Base-by-base conservation (phyloP, 2,888 invertebrate species). In the Rhodophaea formosa region DNA sequence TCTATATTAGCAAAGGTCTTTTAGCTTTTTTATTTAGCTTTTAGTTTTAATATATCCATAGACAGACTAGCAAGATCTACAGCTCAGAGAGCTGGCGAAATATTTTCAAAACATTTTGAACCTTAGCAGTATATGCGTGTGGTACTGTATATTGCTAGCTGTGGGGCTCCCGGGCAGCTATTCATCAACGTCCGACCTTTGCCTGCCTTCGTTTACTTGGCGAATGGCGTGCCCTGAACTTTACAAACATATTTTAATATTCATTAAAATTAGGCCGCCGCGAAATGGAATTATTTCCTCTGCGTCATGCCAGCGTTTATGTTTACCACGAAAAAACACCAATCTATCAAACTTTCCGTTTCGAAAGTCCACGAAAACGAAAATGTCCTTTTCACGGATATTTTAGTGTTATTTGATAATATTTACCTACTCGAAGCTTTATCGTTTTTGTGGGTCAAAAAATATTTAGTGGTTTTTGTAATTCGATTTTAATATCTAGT, bases 151-250 rank as follows among this genome's bases (percentile, higher is more conserved):
- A 51, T 57, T 53, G 35, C n/a, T n/a, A n/a, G 10, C 10, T 15
- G 30, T 29, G n/a, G 35, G 29, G 47, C 23, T 14, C 47, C n/a
- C 29, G 47, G 51, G 63, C 62, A 59, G 60, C 67, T 72, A 80
- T 84, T 79, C 75, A 79, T 83, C 82, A 83, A 82, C 69, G 77
- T 79, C 79, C 67, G 68, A 72, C 73, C 70, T 72, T 69, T 70
- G 68, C 66, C 60, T 66, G 59, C 67, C 66, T 69, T 64, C 64
- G 64, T 69, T 68, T 66, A 66, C 71, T 70, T 71, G 68, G 65
- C 39, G 39, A 39, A 39, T 39, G 12, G 39, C 70, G 68, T 67
- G 69, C 59, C 35, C 57, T 65, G 47, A 71, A 70, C 72, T 68
- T 70, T 66, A 61, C 66, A 65, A 65, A 62, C 62, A 58, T 62